phyloP scores from a whole-genome alignment of 1,140 invertebrate genomes.

The Brachionus plicatilis region DNA sequence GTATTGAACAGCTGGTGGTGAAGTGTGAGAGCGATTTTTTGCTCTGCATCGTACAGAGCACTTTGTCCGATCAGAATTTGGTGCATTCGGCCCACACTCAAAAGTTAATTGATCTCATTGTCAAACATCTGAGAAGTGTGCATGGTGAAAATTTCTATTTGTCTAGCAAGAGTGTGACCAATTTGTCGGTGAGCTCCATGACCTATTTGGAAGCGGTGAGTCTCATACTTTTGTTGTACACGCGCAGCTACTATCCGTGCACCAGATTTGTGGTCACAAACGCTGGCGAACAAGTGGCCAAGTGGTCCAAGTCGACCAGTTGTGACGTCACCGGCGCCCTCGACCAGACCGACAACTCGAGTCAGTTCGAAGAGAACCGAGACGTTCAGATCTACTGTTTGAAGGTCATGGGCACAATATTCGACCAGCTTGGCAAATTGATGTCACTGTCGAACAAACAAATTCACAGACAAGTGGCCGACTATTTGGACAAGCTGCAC shows the following conservation, averaged over 20 bases:
- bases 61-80: not conserved
- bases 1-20: not conserved
- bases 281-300: not conserved
- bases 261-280: conserved; percentile 9
- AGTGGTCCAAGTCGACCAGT: not conserved
- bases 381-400: conserved; percentile 29
- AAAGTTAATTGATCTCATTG: not conserved
- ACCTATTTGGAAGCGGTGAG: conserved; percentile 14
- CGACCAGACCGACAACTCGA: not conserved
- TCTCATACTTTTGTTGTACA: not conserved
- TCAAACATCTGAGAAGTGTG: not conserved
- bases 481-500: conserved; percentile 3
- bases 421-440: not conserved
- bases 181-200: not conserved
- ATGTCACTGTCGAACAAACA: not conserved
- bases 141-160: conserved; percentile 35
- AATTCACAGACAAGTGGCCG: not conserved
- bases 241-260: conserved; percentile 25
- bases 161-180: not conserved
- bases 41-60: not conserved
- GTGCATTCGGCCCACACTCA: not conserved
- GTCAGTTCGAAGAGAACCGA: not conserved
- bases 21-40: not conserved
- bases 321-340: not conserved
- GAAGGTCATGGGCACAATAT: not conserved